Evolutionary conservation across 2,888 invertebrate genomes (phyloP).

Genomic region (Scelioninae gen. 1): DNA sequence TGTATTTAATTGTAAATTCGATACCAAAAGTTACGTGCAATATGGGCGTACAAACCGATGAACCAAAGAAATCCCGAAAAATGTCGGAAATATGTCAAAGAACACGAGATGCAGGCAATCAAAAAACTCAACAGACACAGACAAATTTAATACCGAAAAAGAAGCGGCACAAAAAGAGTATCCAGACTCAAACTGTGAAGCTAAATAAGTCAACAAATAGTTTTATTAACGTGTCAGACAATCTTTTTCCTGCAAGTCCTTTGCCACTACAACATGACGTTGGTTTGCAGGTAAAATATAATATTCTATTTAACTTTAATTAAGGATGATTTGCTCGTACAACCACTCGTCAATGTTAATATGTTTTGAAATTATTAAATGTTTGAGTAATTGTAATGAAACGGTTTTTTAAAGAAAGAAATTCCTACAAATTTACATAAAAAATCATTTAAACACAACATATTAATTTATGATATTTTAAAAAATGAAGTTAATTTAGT

Average conservation of each 20-base stretch:
- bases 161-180: constrained; percentile 75
- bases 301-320: background rate
- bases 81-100: constrained; percentile 10
- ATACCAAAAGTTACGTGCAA: constrained; percentile 75
- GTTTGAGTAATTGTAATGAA: too few species aligned
- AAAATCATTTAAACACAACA: too few species aligned
- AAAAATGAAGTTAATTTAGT: too few species aligned
- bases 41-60: constrained; percentile 80
- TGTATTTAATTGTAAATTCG: constrained; percentile 45
- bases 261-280: constrained; percentile 80
- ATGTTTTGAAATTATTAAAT: too few species aligned
- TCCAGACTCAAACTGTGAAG: constrained; percentile 80
- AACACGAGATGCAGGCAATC: constrained; percentile 55
- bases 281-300: constrained; percentile 68
- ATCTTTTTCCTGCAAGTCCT: constrained; percentile 80
- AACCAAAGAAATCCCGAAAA: constrained; percentile 67
- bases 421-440: too few species aligned
- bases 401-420: too few species aligned
- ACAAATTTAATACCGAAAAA: constrained; percentile 76
- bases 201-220: constrained; percentile 53
- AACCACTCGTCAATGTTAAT: too few species aligned
- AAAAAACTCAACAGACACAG: constrained; percentile 81
- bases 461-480: too few species aligned
- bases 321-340: too few species aligned
- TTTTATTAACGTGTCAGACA: constrained; percentile 72